A percentile compares a stretch with the other conserved stretches of the same genome.
These are phyloP conservation scores for Aldrovandia affinis DNA, from an alignment of 2,797 vertebrate genomes.

Conservation along the genomic window DNA sequence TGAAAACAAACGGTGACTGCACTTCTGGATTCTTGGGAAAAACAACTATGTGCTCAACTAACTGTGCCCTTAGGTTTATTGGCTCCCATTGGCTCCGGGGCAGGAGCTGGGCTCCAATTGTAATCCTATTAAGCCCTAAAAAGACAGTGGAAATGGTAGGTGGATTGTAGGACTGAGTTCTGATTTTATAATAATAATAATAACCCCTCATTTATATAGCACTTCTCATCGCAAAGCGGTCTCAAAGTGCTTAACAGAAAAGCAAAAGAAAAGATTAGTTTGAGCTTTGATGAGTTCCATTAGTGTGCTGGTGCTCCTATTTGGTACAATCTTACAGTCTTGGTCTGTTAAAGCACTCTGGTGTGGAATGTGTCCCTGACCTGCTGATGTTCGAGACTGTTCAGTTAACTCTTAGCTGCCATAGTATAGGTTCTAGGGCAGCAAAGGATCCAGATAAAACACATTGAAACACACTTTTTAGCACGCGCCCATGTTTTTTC, in stretches of 20 bases:
- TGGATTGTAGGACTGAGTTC: background rate
- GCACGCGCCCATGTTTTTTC: background rate
- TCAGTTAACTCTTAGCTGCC: background rate
- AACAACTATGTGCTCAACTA: background rate
- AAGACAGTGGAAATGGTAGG: background rate
- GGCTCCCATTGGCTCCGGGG: background rate
- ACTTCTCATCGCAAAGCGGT: no score
- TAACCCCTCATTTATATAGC: no score
- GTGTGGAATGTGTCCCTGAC: conserved; percentile 6
- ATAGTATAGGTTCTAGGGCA: no score
- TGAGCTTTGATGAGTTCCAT: no score
- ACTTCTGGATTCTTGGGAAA: background rate
- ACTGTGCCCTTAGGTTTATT: background rate
- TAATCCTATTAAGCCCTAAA: background rate
- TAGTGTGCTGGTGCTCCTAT: background rate
- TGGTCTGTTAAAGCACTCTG: background rate
- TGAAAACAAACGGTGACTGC: background rate
- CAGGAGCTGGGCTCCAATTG: background rate
- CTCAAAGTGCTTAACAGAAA: no score
- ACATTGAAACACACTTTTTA: background rate
- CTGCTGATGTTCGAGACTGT: background rate
- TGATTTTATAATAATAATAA: no score
- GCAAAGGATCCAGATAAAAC: background rate
- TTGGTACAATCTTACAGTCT: background rate
- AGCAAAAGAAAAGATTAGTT: no score